Evolutionary conservation across 2,888 invertebrate species (phyloP), one percentile per base, ranked within the genome.

Genomic region (Philereme transversata): DNA sequence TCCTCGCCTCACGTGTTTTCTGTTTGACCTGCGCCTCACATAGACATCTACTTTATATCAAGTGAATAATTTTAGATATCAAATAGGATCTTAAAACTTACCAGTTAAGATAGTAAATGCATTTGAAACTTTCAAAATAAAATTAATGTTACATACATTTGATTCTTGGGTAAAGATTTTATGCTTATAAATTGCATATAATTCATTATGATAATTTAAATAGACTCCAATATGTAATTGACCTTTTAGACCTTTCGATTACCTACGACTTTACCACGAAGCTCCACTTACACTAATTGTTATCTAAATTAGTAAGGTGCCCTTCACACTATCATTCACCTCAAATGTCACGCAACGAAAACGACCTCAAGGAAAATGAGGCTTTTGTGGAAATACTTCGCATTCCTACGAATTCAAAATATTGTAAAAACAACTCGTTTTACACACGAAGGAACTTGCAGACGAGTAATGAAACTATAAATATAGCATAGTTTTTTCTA

Each of bases 251-350:
- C 44, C n/a, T 56, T 56, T 62, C 49, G 57, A 64, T 62, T 62
- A 55, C 52, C 41, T 52, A 45, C 56, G 40, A 52, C 52, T 5
- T 57, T 57, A 56, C 44, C 61, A 62, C 43, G 22, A 64, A 52
- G 60, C 46, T 51, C 57, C 60, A 65, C 52, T 65, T 64, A 61
- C 58, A 61, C 53, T 64, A 65, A 67, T 65, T 65, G 60, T 51
- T 22, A 34, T 58, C 54, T 59, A 61, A 57, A 47, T 58, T 60
- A 35, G 48, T 48, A 64, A 65, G 64, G 68, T 66, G 70, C 61
- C 66, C 63, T 69, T 68, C 52, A 62, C 58, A 65, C 62, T 58
- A 55, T 54, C 51, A 41, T 43, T 53, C 57, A 57, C 44, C 47
- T 52, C 54, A 51, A 38, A 60, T 55, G 57, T 64, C 68, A 70